These are phyloP conservation scores for Poeciliopsis presidionis DNA, from an alignment of 2,797 vertebrate species.

Conservation along the genomic window DNA sequence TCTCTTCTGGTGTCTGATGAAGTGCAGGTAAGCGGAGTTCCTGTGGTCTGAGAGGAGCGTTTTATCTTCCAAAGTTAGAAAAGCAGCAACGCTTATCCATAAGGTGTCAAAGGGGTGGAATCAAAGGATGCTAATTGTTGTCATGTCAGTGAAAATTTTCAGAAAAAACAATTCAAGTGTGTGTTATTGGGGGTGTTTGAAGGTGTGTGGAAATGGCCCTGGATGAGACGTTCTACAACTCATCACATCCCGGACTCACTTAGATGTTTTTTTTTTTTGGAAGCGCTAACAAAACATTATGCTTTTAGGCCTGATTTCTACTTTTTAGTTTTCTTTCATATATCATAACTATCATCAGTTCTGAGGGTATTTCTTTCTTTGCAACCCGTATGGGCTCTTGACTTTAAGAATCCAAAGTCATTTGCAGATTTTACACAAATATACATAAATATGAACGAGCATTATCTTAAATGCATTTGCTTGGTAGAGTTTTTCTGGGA, in stretches of 20 bases:
- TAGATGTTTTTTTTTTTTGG: neutral
- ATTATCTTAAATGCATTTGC: neutral
- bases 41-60: slow-evolving; percentile 15
- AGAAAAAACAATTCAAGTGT: neutral
- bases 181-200: neutral
- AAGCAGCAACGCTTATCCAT: slow-evolving; percentile 12
- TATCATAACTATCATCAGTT: neutral
- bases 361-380: neutral
- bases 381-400: neutral
- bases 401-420: neutral
- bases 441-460: neutral
- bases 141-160: neutral
- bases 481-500: neutral
- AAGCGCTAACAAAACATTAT: neutral
- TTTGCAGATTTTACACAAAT: too few species aligned
- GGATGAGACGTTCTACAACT: neutral
- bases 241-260: neutral
- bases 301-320: too few species aligned
- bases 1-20: slow-evolving; percentile 17
- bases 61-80: slow-evolving; percentile 29
- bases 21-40: slow-evolving; percentile 4
- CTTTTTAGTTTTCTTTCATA: neutral
- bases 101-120: neutral
- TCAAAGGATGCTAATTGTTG: neutral
- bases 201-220: neutral